Evolutionary conservation across 2,797 vertebrate species (phyloP).

Genomic region (Tolypeutes matacus): DNA sequence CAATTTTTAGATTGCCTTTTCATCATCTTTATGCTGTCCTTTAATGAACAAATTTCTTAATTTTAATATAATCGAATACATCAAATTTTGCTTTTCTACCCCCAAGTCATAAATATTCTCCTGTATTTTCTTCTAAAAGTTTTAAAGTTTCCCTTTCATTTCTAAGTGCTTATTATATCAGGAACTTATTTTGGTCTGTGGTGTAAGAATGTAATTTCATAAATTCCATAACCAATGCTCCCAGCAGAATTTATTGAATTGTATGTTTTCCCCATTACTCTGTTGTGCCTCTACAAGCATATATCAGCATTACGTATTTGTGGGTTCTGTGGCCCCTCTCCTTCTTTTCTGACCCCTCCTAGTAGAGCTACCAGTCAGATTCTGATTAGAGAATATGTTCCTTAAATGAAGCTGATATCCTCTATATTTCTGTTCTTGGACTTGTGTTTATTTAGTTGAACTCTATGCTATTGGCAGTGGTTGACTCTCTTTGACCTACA

Average conservation of each 20-base stretch:
- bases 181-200: neutral
- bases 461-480: neutral
- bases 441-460: neutral
- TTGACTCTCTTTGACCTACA: neutral
- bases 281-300: neutral
- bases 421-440: neutral
- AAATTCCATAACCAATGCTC: neutral
- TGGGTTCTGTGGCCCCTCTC: neutral
- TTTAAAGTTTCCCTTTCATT: conserved; percentile 32
- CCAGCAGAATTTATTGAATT: neutral
- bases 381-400: neutral
- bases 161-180: neutral
- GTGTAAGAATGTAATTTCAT: neutral
- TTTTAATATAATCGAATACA: conserved; percentile 22
- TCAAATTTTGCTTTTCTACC: neutral
- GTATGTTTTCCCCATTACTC: neutral
- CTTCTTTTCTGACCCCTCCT: neutral
- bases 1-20: neutral
- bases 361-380: neutral
- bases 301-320: neutral
- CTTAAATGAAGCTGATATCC: neutral
- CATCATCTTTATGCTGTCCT: neutral
- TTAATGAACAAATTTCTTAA: neutral
- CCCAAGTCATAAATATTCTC: neutral
- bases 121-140: neutral